Base-by-base conservation (phyloP, 2,797 vertebrate genomes). In the Dicrostonyx torquatus region DNA sequence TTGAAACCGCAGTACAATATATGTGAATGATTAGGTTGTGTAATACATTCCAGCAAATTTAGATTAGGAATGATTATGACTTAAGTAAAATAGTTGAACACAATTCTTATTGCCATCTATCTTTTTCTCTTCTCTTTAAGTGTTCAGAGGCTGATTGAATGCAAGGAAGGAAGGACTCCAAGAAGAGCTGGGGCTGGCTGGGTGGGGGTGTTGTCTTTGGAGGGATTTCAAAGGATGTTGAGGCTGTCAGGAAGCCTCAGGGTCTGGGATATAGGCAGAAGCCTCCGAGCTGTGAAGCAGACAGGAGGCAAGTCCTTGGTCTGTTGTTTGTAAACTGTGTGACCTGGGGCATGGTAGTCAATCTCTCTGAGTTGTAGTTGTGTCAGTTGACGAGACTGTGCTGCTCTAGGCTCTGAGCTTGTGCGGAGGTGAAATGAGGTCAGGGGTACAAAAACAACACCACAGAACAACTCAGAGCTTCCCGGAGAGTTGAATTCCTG, bases 51-150 rank as follows among this genome's bases (percentile, higher is more conserved):
- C 96, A 87, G 95, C 96, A 96, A 87, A 89, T 96, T 97, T 97
- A 97, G 97, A 98, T 98, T 98, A 97, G 97, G 95, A 97, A 95
- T 95, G 93, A 98, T 98, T 98, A 98, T 94, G 95, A 96, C 95
- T 98, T 96, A 95, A 97, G 98, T 97, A 96, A 98, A 98, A 97
- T 43, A 98, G 97, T 97, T 94, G 97, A 98, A 95, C 87, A 79
- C 96, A 97, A 97, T 97, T 97, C 97, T 96, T 95, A 89, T 0
- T 88, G 95, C 95, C 96, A 94, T 98, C 97, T 94, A 96, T 97
- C 96, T 87, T 55, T 43, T 91, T 8, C 37, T 43, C 18, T 77
- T 53, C 92, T 89, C 97, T 22, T 2, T 29, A 91, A 87, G 72
- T 13, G 13, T 73, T 68, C 91, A 34, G 45, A 70, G 64, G 68